These are phyloP conservation scores for Latheticus oryzae DNA, from an alignment of 2,888 invertebrate species.

Conservation along the genomic window DNA sequence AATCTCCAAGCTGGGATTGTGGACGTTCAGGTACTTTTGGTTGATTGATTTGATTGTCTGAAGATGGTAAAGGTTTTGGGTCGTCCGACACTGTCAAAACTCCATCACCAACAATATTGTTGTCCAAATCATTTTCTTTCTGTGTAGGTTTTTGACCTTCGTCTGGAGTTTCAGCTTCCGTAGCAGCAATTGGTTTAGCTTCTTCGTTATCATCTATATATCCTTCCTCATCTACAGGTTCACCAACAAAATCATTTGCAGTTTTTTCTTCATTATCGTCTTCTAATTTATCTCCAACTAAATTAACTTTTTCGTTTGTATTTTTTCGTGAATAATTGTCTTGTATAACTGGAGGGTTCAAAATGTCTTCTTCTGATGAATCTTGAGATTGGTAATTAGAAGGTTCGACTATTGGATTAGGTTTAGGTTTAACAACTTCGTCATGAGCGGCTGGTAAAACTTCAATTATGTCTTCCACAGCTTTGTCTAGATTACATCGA, in stretches of 20 bases:
- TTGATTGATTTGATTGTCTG: conserved; percentile 11
- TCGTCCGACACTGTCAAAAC: background rate
- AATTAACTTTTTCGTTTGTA: too few species aligned
- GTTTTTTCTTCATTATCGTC: conserved; percentile 3
- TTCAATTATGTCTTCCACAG: conserved; percentile 10
- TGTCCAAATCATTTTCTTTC: background rate
- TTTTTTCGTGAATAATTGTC: conserved; percentile 16
- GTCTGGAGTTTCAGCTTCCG: background rate
- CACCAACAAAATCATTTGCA: background rate
- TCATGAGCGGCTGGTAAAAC: background rate
- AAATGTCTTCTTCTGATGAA: conserved; percentile 12
- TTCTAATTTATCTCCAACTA: conserved; percentile 1
- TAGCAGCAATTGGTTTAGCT: background rate
- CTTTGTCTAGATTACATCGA: conserved; percentile 16
- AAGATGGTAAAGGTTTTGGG: conserved; percentile 9
- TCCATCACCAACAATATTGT: background rate
- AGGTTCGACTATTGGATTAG: background rate
- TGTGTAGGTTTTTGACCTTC: background rate
- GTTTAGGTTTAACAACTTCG: background rate
- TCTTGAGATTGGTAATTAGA: too few species aligned
- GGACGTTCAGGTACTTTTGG: too few species aligned
- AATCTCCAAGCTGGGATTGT: conserved; percentile 7
- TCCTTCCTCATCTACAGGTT: conserved; percentile 9
- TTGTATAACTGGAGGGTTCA: conserved; percentile 36
- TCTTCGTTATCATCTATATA: conserved; percentile 27